A percentile compares a stretch with the other conserved stretches of the same genome.
phyloP scores from a whole-genome alignment of 2,113 vertebrate species.

The Dromaius novaehollandiae region DNA sequence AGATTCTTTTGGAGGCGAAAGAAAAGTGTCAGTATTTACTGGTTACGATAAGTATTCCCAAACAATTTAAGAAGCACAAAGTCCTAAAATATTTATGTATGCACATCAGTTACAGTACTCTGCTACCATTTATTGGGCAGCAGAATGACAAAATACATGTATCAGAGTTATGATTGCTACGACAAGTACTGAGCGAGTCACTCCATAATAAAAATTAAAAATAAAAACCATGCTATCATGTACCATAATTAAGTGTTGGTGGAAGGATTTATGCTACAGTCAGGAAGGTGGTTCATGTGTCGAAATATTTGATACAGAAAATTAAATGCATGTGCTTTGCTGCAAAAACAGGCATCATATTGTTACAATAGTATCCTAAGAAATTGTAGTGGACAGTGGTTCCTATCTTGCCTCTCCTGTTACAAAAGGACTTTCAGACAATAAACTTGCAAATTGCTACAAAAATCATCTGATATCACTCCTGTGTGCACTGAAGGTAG shows the following conservation, averaged over 20 bases:
- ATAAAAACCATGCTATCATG: neutral
- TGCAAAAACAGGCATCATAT: neutral
- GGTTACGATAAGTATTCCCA: conserved; percentile 4
- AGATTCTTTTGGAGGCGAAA: conserved; percentile 20
- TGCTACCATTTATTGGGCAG: conserved; percentile 15
- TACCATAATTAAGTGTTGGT: conserved; percentile 2
- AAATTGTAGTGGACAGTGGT: conserved; percentile 7
- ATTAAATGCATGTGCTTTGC: neutral
- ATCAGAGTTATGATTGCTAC: conserved; percentile 38
- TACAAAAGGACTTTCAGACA: neutral
- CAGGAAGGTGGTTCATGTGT: neutral
- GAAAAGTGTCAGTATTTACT: conserved; percentile 42
- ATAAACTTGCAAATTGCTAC: neutral
- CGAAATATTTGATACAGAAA: neutral
- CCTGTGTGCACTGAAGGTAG: neutral
- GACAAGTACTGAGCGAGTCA: conserved; percentile 35
- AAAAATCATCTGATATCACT: neutral
- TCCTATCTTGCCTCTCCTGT: neutral
- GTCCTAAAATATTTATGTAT: conserved; percentile 39
- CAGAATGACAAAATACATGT: conserved; percentile 10
- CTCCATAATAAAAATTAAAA: conserved; percentile 13
- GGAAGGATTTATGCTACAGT: conserved; percentile 4
- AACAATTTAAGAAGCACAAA: conserved; percentile 23
- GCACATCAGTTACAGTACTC: conserved; percentile 3
- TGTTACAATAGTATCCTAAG: neutral